Evolutionary conservation across 2,797 vertebrate species (phyloP), one percentile per base, ranked within the genome.

Genomic region (Smutsia temminckii): DNA sequence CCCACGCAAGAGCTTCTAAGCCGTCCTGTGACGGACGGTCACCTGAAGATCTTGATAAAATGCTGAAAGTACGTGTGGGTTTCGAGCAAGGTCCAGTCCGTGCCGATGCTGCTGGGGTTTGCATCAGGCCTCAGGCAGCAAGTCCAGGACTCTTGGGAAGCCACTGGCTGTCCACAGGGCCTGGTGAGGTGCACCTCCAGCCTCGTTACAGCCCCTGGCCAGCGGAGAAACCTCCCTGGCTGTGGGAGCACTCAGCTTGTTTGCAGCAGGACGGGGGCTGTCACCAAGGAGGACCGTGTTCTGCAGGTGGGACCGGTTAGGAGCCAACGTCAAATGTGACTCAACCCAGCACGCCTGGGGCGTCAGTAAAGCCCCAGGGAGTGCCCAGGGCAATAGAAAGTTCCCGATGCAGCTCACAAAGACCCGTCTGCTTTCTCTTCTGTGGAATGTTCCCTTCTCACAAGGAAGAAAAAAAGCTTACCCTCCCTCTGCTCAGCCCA

Each of bases 171-270:
- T 0, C 71, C 68, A 23, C 5, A 1, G 6, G 49, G 46, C 10
- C 68, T 8, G n/a, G 14, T 1, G 6, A 0, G 11, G 34, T 25
- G 4, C 3, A 0, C 7, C 11, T n/a, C 34, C 25, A 21, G 23
- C 46, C n/a, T 46, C 32, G 25, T n/a, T 29, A 25, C 64, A 32
- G 18, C 17, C 11, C 1, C 51, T 1, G 21, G 69, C 14, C 53
- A 42, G 49, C 0, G 0, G 51, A 53, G 83, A 55, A 9, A 12
- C 20, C 57, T 40, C 64, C 0, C 42, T 8, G 74, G 57, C 18
- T 23, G 0, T 0, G 1, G 53, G 23, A 53, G 46, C 66, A 0
- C 69, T 2, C 1, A 1, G 37, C 59, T 57, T 4, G 4, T 46
- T n/a, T 29, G 18, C 4, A 9, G 21, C 32, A 29, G 23, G 17